Evolutionary conservation across 2,797 vertebrate genomes (phyloP), one percentile per base, ranked within the genome.

Genomic region (Dallia pectoralis): DNA sequence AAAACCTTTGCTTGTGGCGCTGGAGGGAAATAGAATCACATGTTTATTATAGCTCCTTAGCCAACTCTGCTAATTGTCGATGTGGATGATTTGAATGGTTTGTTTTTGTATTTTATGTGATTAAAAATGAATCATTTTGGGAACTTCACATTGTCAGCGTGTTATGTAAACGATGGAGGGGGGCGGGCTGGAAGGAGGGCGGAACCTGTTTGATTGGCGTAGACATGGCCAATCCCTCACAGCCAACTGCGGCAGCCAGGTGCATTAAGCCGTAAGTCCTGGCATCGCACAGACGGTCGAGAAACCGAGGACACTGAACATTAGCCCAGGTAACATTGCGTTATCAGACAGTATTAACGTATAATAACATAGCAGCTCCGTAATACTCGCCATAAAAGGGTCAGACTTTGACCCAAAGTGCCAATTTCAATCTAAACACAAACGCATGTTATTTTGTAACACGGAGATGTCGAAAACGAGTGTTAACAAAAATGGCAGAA

Each of bases 81-180:
- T 71, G 32, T 61, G 32, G n/a, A 61, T 70, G 32, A 71, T 71
- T 68, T 71, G 74, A 63, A 75, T 61, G 63, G 73, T 80, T 53
- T 81, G 77, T 80, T 80, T 87, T 89, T 87, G 86, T 89, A 87
- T 86, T 86, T 82, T 48, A 84, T 89, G 86, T 89, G 81, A 92
- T 88, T 91, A 90, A 92, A 91, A 78, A 74, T 72, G 33, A 69
- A 71, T 83, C 72, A 71, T 89, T 89, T 85, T 85, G 80, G 80
- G 78, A 85, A 79, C 74, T 77, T 70, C 32, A 73, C 22, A 25
- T 67, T 12, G 4, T 32, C 0, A 19, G 67, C 48, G 64, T 77
- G 76, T 9, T 63, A 53, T 64, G 3, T 62, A 62, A 29, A 62
- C 29, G 22, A 4, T 29, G 25, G 29, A 62, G 14, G 3, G 29